Base-by-base conservation (phyloP, 2,113 vertebrate genomes). In the Apaloderma vittatum region DNA sequence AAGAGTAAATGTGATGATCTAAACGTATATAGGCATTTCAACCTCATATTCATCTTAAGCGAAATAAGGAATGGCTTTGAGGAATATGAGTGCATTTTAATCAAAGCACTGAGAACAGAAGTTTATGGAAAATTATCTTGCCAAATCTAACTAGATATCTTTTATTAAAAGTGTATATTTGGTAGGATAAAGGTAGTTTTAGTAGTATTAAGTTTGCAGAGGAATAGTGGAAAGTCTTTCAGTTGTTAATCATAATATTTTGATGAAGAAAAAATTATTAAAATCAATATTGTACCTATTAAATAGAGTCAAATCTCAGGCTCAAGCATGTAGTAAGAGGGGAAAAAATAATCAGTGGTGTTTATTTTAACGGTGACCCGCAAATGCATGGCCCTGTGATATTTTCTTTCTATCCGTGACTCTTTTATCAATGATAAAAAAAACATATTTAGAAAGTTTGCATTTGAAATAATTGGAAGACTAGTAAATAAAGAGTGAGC, bases 121-220 rank as follows among this genome's bases (percentile, higher is more conserved):
- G 58, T 91, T 91, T 89, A 65, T 87, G 84, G 70, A 91, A 94
- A 93, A 78, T 87, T 48, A n/a, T 65, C 36, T 82, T 94, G 86
- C 77, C 93, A 94, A 94, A 89, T 30, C 30, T 78, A 90, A 82
- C 76, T 75, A 17, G 19, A 65, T 96, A 85, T 74, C 3, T 1
- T 81, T 84, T 75, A 84, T 72, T 75, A 81, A 52, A 18, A 55
- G 7, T 40, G 75, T 72, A 45, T 62, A 61, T 71, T 90, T 65
- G 15, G 52, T 78, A 85, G 18, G n/a, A 91, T 78, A 86, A 93
- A 65, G 17, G 36, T 85, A 85, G 67, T 77, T 94, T 95, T 80
- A 86, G 29, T 67, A 59, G 8, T 51, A 77, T 84, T 77, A 86
- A 91, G 71, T 67, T 63, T 27, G 20, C 48, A 80, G 26, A 94